Conservation (phyloP, 2,888 invertebrate species). For the Chymomyza procnemis region DNA sequence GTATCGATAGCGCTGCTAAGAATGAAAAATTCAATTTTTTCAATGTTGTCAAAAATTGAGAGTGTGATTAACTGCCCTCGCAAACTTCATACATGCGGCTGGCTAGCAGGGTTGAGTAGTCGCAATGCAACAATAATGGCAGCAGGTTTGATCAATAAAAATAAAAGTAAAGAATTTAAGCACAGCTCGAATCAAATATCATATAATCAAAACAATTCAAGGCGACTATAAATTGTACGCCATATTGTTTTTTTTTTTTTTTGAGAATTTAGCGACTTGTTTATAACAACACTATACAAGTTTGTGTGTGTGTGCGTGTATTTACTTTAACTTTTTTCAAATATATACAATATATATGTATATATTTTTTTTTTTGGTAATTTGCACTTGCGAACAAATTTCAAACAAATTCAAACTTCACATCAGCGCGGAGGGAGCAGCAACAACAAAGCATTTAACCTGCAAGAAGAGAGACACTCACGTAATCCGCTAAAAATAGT, state of each 20-base stretch:
- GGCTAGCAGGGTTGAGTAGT: not conserved
- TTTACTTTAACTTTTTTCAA: constrained; percentile 10
- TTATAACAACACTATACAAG: too few species aligned
- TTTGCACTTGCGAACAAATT: constrained; percentile 23
- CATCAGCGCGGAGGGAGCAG: not conserved
- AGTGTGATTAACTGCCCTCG: too few species aligned
- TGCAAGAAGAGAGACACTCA: constrained; percentile 52
- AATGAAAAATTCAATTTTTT: too few species aligned
- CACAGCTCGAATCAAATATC: not conserved
- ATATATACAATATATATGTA: too few species aligned
- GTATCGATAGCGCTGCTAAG: too few species aligned
- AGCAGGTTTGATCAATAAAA: constrained; percentile 52
- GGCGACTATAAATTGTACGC: not conserved
- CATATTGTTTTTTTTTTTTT: not conserved
- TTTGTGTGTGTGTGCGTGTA: not conserved
- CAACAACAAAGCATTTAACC: constrained; percentile 1
- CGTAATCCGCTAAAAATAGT: constrained; percentile 70
- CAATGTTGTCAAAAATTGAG: too few species aligned
- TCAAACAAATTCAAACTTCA: constrained; percentile 24
- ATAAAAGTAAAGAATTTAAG: constrained; percentile 27
- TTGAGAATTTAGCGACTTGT: not conserved
- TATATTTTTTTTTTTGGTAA: constrained; percentile 30
- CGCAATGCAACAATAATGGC: constrained; percentile 62
- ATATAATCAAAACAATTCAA: not conserved
- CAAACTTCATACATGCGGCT: not conserved